A percentile compares a stretch with the other conserved stretches of the same genome.
phyloP scores from a whole-genome alignment of 1,140 invertebrate species.

The Brevipalpus yothersi region DNA sequence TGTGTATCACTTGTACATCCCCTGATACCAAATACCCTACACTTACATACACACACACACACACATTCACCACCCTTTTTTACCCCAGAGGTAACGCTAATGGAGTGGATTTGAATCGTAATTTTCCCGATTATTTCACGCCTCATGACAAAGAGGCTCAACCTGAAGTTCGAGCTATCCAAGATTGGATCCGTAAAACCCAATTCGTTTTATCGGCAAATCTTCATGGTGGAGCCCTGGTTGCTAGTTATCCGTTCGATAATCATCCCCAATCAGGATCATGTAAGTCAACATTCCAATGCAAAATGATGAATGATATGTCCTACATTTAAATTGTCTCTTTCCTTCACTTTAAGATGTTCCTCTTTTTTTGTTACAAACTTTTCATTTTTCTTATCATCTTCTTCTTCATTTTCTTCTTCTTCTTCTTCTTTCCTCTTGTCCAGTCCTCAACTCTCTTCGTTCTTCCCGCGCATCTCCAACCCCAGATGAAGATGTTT shows the following conservation, averaged over 20 bases:
- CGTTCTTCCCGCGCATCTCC: neutral
- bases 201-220: slow-evolving; percentile 28
- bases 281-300: neutral
- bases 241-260: slow-evolving; percentile 29
- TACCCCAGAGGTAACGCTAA: slow-evolving; percentile 14
- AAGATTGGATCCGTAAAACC: slow-evolving; percentile 20
- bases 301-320: neutral
- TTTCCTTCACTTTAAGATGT: neutral
- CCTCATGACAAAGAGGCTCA: slow-evolving; percentile 13
- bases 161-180: slow-evolving; percentile 22
- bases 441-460: neutral
- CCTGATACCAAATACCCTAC: neutral
- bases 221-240: slow-evolving; percentile 30
- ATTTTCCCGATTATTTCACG: slow-evolving; percentile 23
- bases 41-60: neutral
- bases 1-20: too few species aligned
- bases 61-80: neutral
- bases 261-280: slow-evolving; percentile 12
- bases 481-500: slow-evolving; percentile 18
- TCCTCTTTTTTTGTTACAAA: neutral
- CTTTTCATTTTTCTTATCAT: too few species aligned
- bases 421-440: neutral
- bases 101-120: slow-evolving; percentile 22
- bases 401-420: neutral
- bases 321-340: neutral